These are phyloP conservation scores for Lymantria monacha DNA, from an alignment of 2,888 invertebrate genomes.

Conservation along the genomic window DNA sequence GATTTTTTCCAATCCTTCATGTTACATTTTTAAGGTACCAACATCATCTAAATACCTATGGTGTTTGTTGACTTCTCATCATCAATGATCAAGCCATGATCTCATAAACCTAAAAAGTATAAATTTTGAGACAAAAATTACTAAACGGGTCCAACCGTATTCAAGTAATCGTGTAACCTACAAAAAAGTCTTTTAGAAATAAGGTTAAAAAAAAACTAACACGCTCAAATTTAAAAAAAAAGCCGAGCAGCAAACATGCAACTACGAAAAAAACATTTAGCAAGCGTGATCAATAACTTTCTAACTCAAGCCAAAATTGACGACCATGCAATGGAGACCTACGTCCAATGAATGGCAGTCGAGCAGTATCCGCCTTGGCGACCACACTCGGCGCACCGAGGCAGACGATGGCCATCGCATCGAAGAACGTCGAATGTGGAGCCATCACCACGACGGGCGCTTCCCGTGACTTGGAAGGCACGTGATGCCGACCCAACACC, in stretches of 20 bases:
- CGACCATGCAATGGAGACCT: conserved; percentile 60
- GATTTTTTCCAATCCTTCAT: too few relatives aligned
- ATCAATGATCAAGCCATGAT: too few relatives aligned
- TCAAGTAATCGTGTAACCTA: too few relatives aligned
- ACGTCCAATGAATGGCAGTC: conserved; percentile 95
- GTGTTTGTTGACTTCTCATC: too few relatives aligned
- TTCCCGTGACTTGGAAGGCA: conserved; percentile 79
- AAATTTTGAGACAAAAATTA: too few relatives aligned
- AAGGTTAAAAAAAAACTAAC: too few relatives aligned
- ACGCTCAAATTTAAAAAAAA: neutral
- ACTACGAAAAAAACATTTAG: conserved; percentile 4
- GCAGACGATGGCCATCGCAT: conserved; percentile 91
- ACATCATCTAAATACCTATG: too few relatives aligned
- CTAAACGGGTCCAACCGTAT: too few relatives aligned
- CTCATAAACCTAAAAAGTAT: too few relatives aligned
- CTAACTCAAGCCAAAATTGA: conserved; percentile 1
- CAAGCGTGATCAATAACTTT: neutral
- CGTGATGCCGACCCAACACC: conserved; percentile 85
- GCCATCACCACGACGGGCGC: conserved; percentile 94
- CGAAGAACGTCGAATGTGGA: conserved; percentile 96
- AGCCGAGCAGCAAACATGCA: conserved; percentile 4
- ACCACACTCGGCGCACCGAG: conserved; percentile 94
- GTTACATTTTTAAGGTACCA: too few relatives aligned
- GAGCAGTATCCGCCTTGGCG: conserved; percentile 92
- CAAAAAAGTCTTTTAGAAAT: too few relatives aligned